Evolutionary conservation across 64 coral and sea anemone species (phyloP).

Genomic region (Montipora capricornis): DNA sequence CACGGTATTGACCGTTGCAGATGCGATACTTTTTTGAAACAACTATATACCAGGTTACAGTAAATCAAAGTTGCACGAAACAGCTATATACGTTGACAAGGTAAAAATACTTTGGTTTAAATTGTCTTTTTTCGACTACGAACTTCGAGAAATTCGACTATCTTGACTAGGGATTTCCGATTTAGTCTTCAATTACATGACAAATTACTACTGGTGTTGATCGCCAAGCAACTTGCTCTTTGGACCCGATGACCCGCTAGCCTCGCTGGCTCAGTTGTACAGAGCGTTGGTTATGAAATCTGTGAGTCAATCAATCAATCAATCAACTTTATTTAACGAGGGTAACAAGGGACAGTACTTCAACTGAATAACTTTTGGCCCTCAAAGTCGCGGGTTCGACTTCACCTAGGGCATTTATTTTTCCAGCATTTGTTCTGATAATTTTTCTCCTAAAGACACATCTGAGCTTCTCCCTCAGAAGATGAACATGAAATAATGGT

Average conservation of each 20-base stretch:
- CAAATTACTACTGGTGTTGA: conserved; percentile 11
- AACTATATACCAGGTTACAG: no score
- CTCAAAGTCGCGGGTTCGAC: neutral
- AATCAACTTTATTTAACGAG: no score
- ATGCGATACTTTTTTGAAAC: neutral
- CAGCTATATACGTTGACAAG: neutral
- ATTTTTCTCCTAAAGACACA: no score
- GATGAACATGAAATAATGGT: no score
- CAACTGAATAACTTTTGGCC: no score
- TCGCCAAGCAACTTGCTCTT: neutral
- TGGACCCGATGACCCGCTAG: neutral
- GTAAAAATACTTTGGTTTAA: conserved; percentile 9
- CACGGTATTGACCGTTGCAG: conserved; percentile 1
- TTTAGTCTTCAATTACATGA: neutral
- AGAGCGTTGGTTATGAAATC: conserved; percentile 3
- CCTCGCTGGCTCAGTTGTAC: neutral
- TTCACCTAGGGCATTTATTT: conserved; percentile 3
- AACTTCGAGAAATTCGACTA: neutral
- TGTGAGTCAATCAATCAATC: neutral
- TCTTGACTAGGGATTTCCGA: neutral
- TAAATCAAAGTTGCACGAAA: neutral
- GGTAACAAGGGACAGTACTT: no score
- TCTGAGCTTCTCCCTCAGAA: no score
- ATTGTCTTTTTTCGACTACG: neutral
- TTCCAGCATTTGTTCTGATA: neutral